These are phyloP conservation scores for Poliocrania exsul DNA, from an alignment of 2,797 vertebrate genomes.

Conservation along the genomic window DNA sequence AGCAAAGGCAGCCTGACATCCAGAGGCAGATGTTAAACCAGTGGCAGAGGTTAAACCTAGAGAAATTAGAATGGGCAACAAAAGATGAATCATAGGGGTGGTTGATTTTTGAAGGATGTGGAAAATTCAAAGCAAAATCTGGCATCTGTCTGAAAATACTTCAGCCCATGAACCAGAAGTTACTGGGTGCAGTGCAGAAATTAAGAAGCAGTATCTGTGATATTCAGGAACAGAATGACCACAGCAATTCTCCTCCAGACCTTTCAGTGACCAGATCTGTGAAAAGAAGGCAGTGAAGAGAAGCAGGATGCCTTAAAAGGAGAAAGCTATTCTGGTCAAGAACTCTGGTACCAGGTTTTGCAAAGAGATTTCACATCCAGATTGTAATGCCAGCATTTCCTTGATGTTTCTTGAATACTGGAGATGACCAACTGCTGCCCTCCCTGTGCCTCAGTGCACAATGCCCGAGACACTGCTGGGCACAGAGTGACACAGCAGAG, in stretches of 20 bases:
- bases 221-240: not conserved
- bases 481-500: not conserved
- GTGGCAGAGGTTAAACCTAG: not conserved
- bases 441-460: not conserved
- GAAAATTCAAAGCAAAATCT: not conserved
- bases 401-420: not conserved
- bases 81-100: not conserved
- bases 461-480: fast-evolving
- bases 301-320: not conserved
- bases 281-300: not conserved
- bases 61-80: conserved; percentile 8
- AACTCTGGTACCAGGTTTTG: not conserved
- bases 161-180: not conserved
- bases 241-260: not conserved
- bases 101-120: not conserved
- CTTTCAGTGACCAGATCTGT: not conserved
- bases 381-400: not conserved
- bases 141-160: not conserved
- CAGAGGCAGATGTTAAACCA: not conserved
- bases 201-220: not conserved
- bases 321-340: not conserved
- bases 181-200: not conserved
- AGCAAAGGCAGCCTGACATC: not conserved
- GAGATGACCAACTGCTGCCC: not conserved
- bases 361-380: not conserved